Evolutionary conservation across 2,797 vertebrate species (phyloP).

Genomic region (Tapera naevia): DNA sequence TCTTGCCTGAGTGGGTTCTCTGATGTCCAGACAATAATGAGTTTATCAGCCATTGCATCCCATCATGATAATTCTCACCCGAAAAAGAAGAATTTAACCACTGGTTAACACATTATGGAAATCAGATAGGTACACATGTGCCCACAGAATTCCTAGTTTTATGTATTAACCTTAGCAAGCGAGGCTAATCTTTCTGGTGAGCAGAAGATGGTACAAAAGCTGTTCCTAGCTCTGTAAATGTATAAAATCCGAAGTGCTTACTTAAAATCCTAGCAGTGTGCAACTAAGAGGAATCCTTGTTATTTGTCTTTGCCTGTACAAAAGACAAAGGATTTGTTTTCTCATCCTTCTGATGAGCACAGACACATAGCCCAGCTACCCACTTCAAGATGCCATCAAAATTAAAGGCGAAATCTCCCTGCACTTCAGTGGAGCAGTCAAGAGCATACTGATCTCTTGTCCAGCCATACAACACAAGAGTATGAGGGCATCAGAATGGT

Average conservation of each 20-base stretch:
- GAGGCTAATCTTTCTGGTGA: not conserved
- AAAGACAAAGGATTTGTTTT: not conserved
- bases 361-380: not conserved
- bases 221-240: not conserved
- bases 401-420: not conserved
- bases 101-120: not conserved
- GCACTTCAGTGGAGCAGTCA: not conserved
- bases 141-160: not conserved
- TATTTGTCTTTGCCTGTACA: not conserved
- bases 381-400: not conserved
- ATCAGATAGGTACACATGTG: not conserved
- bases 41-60: not conserved
- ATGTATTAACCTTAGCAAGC: not conserved
- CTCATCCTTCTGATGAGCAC: not conserved
- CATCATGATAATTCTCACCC: not conserved
- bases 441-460: not conserved
- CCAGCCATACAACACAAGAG: not conserved
- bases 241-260: not conserved
- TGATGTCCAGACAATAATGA: not conserved
- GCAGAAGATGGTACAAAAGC: not conserved
- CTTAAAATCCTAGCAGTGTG: fast-evolving
- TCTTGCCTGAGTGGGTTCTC: not conserved
- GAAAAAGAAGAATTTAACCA: not conserved
- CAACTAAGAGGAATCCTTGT: not conserved
- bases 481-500: not conserved